These are phyloP conservation scores for Anhinga rufa DNA, from an alignment of 2,113 vertebrate genomes.

Conservation along the genomic window DNA sequence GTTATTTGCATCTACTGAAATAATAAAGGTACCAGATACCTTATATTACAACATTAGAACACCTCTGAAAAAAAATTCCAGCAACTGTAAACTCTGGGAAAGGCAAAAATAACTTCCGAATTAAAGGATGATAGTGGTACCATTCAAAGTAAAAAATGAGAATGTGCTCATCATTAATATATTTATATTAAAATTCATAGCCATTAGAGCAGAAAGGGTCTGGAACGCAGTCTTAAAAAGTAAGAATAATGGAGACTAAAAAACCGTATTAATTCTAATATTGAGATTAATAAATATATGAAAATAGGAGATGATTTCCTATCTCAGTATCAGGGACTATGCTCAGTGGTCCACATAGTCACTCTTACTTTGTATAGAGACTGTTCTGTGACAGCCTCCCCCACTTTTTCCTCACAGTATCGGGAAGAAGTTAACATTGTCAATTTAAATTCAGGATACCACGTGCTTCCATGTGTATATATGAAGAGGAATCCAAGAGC, in stretches of 20 bases:
- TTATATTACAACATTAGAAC: background rate
- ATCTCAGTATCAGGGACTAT: background rate
- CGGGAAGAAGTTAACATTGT: background rate
- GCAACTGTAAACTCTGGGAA: background rate
- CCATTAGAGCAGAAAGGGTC: background rate
- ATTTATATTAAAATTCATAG: background rate
- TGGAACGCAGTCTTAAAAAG: background rate
- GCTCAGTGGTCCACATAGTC: background rate
- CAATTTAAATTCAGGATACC: background rate
- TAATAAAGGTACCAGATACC: background rate
- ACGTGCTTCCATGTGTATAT: background rate
- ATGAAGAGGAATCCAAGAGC: background rate
- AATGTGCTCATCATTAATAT: background rate
- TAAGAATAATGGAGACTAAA: background rate
- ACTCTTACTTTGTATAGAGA: background rate
- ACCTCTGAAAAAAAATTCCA: background rate
- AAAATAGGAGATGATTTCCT: background rate
- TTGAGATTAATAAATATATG: background rate
- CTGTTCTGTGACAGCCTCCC: background rate
- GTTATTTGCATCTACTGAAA: background rate
- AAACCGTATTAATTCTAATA: background rate
- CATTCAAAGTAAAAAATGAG: background rate
- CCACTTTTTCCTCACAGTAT: background rate
- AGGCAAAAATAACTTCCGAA: background rate
- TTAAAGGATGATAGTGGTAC: background rate